Conservation (phyloP, 2,113 vertebrate species). For the Pituophis catenifer region DNA sequence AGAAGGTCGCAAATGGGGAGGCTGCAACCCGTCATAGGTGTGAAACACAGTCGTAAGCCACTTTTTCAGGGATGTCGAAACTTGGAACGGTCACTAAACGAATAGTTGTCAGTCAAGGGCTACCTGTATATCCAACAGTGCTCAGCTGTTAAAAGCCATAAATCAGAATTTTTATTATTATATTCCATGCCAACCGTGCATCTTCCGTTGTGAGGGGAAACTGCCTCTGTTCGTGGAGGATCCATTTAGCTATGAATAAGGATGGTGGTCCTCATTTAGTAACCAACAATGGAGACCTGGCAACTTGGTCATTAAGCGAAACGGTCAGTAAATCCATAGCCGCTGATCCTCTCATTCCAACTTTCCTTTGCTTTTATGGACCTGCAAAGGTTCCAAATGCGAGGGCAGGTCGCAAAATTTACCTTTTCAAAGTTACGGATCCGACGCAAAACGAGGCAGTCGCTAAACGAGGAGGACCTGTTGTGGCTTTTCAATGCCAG, state of each 20-base stretch:
- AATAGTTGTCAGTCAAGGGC: too few relatives aligned
- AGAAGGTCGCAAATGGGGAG: too few relatives aligned
- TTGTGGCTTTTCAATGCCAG: not conserved
- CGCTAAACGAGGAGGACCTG: not conserved
- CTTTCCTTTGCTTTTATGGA: not conserved
- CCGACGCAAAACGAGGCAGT: accelerated
- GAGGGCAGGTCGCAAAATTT: not conserved
- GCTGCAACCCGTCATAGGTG: too few relatives aligned
- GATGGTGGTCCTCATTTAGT: not conserved
- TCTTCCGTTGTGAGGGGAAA: not conserved
- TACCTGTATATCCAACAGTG: not conserved
- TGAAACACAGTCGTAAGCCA: too few relatives aligned
- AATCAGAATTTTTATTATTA: not conserved
- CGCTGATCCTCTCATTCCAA: not conserved
- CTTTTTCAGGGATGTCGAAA: too few relatives aligned
- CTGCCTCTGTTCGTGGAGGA: not conserved
- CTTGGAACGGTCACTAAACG: not conserved
- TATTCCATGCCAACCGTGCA: too few relatives aligned
- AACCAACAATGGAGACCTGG: not conserved
- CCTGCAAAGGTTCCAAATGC: not conserved
- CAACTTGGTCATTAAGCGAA: not conserved
- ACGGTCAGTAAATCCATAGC: not conserved
- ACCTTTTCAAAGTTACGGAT: not conserved
- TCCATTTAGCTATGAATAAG: not conserved
- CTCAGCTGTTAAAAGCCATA: not conserved